Percentiles rank a stretch among this genome's conserved stretches.
Evolutionary conservation across 1,140 invertebrate genomes (phyloP).

Genomic region (Drosophila bocqueti): DNA sequence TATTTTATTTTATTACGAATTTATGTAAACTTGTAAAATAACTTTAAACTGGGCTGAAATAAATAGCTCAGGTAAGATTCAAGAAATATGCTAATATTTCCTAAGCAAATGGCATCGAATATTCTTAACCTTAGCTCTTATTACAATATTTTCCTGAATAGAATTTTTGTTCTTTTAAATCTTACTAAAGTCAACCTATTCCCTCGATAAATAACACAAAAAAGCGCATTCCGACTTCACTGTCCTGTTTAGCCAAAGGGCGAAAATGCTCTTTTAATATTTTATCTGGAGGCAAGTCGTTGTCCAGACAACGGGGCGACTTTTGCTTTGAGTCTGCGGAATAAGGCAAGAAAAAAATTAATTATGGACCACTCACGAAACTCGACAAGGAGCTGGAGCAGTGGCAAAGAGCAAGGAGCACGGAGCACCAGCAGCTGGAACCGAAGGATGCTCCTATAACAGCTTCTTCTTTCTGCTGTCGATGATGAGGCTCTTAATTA

Average conservation of each 20-base stretch:
- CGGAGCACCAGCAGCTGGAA: neutral
- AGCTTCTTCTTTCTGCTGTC: slow-evolving; percentile 18
- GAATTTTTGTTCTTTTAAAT: too few species aligned
- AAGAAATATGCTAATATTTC: too few species aligned
- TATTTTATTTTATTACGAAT: too few species aligned
- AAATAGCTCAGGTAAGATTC: neutral
- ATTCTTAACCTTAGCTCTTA: neutral
- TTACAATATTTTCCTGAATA: neutral
- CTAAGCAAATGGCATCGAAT: neutral
- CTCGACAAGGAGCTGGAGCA: slow-evolving; percentile 19
- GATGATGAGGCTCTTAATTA: slow-evolving; percentile 56
- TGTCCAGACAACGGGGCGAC: slow-evolving; percentile 54
- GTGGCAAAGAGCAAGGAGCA: slow-evolving; percentile 15
- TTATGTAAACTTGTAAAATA: neutral
- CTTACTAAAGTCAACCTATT: neutral
- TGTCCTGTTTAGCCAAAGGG: neutral
- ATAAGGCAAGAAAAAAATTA: slow-evolving; percentile 60
- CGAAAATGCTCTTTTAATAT: slow-evolving; percentile 30
- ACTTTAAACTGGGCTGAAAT: neutral
- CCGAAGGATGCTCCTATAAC: slow-evolving; percentile 22
- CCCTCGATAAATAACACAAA: neutral
- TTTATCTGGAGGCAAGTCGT: slow-evolving; percentile 45
- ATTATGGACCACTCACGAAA: slow-evolving; percentile 67
- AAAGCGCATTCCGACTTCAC: slow-evolving; percentile 9
- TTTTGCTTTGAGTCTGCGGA: slow-evolving; percentile 30